Evolutionary conservation across 1,140 invertebrate genomes (phyloP).

Genomic region (Macrocentrus cingulum): DNA sequence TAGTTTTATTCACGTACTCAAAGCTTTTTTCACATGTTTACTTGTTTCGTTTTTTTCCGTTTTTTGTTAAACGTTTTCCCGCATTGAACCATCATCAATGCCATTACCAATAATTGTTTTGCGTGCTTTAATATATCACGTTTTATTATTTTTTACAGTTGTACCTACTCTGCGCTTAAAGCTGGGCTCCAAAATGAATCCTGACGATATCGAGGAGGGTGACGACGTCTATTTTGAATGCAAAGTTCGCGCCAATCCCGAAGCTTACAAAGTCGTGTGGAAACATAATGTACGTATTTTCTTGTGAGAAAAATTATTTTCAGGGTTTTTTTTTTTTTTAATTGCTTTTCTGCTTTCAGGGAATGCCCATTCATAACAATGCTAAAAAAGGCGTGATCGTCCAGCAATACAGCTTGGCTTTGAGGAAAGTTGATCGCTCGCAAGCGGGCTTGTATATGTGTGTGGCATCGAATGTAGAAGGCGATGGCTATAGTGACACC

Average conservation of each 20-base stretch:
- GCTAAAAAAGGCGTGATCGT: conserved; percentile 80
- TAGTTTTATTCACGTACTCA: not conserved
- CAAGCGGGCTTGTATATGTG: conserved; percentile 87
- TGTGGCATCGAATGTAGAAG: conserved; percentile 84
- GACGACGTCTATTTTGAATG: conserved; percentile 91
- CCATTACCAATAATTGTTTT: too few relatives aligned
- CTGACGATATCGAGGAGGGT: conserved; percentile 84
- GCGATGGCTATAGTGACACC: conserved; percentile 78
- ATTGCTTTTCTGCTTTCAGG: too few relatives aligned
- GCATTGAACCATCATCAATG: too few relatives aligned
- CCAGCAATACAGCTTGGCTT: conserved; percentile 75
- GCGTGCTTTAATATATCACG: not conserved
- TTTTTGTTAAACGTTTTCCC: too few relatives aligned
- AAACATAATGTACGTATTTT: conserved; percentile 84
- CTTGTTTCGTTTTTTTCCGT: too few relatives aligned
- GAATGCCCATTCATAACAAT: conserved; percentile 77
- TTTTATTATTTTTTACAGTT: conserved; percentile 63
- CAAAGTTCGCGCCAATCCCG: conserved; percentile 81
- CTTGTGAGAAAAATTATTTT: not conserved
- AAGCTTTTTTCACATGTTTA: not conserved
- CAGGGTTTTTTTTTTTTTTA: not conserved
- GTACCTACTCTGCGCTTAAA: conserved; percentile 72
- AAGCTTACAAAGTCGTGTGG: conserved; percentile 86
- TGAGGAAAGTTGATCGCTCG: conserved; percentile 74
- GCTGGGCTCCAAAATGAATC: conserved; percentile 81